A percentile compares a stretch with the other conserved stretches of the same genome.
Evolutionary conservation across 2,113 vertebrate genomes (phyloP).

Genomic region (Rhinopomastus cyanomelas): DNA sequence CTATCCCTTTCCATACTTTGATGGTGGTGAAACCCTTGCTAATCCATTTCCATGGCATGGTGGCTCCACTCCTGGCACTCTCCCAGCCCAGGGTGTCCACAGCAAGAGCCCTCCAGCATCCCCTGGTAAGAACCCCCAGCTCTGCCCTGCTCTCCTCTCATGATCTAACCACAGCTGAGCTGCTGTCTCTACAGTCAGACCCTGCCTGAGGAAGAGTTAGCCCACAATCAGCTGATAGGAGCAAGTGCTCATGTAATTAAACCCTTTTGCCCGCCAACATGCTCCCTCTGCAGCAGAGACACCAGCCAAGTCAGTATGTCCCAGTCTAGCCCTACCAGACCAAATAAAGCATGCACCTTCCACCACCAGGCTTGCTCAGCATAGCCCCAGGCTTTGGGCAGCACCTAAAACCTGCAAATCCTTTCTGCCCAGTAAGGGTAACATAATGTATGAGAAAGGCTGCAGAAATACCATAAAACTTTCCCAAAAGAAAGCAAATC

Average conservation of each 20-base stretch:
- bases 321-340: background rate
- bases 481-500: background rate
- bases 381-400: background rate
- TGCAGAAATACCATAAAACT: background rate
- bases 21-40: slow-evolving; percentile 13
- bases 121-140: fast-evolving
- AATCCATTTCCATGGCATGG: slow-evolving; percentile 57
- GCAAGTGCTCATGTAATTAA: slow-evolving; percentile 30
- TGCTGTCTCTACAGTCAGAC: background rate
- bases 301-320: background rate
- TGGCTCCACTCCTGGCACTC: background rate
- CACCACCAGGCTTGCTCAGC: background rate
- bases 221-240: slow-evolving; percentile 77
- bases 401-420: background rate
- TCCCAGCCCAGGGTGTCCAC: fast-evolving
- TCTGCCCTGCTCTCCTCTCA: background rate
- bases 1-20: slow-evolving; percentile 62
- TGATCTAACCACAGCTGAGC: background rate
- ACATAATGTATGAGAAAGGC: background rate
- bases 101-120: background rate
- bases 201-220: slow-evolving; percentile 50
- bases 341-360: background rate
- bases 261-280: background rate
- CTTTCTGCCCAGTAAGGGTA: background rate
- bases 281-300: background rate